Evolutionary conservation across 2,888 invertebrate species (phyloP), one percentile per base, ranked within the genome.

Genomic region (Dolomedes plantarius): DNA sequence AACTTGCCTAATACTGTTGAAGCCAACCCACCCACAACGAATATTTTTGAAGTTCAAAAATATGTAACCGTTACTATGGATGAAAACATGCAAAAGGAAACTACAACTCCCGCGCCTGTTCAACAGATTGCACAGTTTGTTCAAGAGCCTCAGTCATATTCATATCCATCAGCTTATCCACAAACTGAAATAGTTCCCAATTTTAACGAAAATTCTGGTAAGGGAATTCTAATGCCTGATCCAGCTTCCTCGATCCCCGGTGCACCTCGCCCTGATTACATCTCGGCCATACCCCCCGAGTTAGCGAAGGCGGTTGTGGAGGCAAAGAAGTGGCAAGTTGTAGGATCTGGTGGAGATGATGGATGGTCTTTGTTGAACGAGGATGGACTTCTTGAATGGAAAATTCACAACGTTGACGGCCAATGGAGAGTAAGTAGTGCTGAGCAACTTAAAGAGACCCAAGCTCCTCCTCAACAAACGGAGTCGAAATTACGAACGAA

Each of bases 341-440:
- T 80, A 23, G 80, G 76, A n/a, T 29, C 13, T n/a, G 86, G 86
- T 11, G 75, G 72, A 23, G 29, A 27, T 11, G 80, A 86, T 27
- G 80, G 86, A 1, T 86, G 86, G 86, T 73, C 77, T 0, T 19
- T 86, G 31, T 31, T 80, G 1, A 75, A 75, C 23, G 86, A 86
- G 56, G 50, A 86, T 50, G 86, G 86, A 9, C 19, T 50, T 23
- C 27, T 86, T 36, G 86, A 86, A 36, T 86, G 86, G 86, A 86
- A 71, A 19, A 86, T 86, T 31, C 31, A 80, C 13, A 80, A 86
- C 46, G 65, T 80, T n/a, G 64, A 75, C 68, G 86, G 80, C 5
- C 50, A 80, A 28, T 86, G 86, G 86, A 75, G 56, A 29, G 80
- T 86, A 1, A 79, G 69, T 19, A 86, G 75, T 39, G 80, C 80